These are phyloP conservation scores for Cataglyphis hispanica DNA, from an alignment of 1,140 invertebrate genomes.

Conservation along the genomic window DNA sequence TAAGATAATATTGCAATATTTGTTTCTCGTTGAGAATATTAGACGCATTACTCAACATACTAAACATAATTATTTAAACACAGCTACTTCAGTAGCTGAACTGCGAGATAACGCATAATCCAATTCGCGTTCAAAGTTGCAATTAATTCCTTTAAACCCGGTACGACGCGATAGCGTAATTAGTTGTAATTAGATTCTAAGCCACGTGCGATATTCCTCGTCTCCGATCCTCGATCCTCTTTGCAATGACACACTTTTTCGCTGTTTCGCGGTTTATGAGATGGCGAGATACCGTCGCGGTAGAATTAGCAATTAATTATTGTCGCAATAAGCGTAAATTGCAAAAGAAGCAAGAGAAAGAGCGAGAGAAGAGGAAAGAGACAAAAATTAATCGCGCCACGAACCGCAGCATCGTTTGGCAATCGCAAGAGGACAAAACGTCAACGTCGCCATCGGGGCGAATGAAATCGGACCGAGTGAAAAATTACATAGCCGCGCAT, in stretches of 20 bases:
- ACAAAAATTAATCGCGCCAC: slow-evolving; percentile 37
- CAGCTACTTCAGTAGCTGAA: slow-evolving; percentile 19
- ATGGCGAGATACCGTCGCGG: not conserved
- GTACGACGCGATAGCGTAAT: slow-evolving; percentile 32
- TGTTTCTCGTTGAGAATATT: not conserved
- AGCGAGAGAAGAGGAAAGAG: not conserved
- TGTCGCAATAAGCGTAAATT: slow-evolving; percentile 49
- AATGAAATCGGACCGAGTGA: slow-evolving; percentile 50
- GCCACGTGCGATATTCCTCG: not conserved
- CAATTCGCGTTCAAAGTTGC: slow-evolving; percentile 45
- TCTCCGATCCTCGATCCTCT: slow-evolving; percentile 12
- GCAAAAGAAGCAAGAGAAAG: slow-evolving; percentile 30
- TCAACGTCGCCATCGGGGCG: slow-evolving; percentile 28
- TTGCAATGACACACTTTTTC: slow-evolving; percentile 24
- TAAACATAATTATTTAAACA: slow-evolving; percentile 37
- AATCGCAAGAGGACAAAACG: slow-evolving; percentile 49
- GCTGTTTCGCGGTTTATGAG: not conserved
- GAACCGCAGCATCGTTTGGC: slow-evolving; percentile 50
- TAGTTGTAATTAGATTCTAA: slow-evolving; percentile 64
- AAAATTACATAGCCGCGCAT: slow-evolving; percentile 41
- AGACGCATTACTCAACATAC: slow-evolving; percentile 16
- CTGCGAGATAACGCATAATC: slow-evolving; percentile 28
- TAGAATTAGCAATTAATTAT: slow-evolving; percentile 56
- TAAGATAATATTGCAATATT: not conserved
- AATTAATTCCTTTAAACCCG: slow-evolving; percentile 58